Evolutionary conservation across 1,140 invertebrate species (phyloP), one percentile per base, ranked within the genome.

Genomic region (Pissodes strobi): DNA sequence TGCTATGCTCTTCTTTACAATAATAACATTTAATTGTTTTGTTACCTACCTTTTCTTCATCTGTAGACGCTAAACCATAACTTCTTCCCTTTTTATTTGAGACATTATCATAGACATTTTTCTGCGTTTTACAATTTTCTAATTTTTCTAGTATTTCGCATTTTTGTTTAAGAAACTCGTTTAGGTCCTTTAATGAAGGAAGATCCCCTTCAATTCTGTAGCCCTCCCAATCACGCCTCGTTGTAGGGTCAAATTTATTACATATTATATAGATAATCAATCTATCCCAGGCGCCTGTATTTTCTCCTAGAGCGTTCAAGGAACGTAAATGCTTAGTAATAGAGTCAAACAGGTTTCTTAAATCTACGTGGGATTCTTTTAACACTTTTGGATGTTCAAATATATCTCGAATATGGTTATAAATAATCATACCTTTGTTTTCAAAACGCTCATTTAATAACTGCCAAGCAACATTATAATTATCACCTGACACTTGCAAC

Each of bases 391-490:
- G 18, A 19, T 38, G n/a, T 9, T 39, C 49, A 45, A 63, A 63
- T 25, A 57, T 21, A 2, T 12, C 23, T 12, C 45, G 19, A 13
- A 57, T 22, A 45, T 69, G 57, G 34, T 58, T 69, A 22, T 64
- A 18, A 22, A 74, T 62, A n/a, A 74, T 38, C 41, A 73, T 22
- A 12, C 64, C 41, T 37, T 64, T 67, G 27, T 78, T 74, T 41
- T 78, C 68, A 53, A 71, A 80, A 41, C 70, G 48, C 37, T 77
- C 64, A 27, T 64, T 68, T 6, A 79, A 57, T 17, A 74, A 58
- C 4, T 72, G 39, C 71, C 73, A 76, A 3, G 76, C 77, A 13
- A 64, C 58, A 0, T 41, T 9, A 58, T 76, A 79, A 70, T 76
- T 78, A 6, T 45, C 41, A 13, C 64, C 61, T 0, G 55, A 64